Conservation (phyloP, 2,888 invertebrate genomes). For the Volucella zonaria region DNA sequence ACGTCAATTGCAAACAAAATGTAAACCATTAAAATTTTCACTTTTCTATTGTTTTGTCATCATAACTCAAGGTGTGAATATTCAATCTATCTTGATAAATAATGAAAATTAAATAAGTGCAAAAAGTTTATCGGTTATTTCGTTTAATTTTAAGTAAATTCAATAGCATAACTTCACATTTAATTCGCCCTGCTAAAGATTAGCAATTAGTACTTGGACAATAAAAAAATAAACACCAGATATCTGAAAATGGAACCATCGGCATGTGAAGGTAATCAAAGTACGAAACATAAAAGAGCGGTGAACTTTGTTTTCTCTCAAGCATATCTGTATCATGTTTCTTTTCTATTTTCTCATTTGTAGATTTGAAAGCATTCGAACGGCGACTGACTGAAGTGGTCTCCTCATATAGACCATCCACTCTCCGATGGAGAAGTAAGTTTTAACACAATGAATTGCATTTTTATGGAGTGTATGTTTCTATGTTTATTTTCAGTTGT, state of each 20-base stretch:
- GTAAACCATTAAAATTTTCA: slow-evolving; percentile 14
- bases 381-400: slow-evolving; percentile 98
- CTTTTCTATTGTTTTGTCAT: slow-evolving; percentile 29
- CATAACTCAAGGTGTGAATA: slow-evolving; percentile 1
- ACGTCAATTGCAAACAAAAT: slow-evolving; percentile 4
- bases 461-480: slow-evolving; percentile 17
- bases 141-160: slow-evolving; percentile 35
- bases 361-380: slow-evolving; percentile 99
- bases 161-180: slow-evolving; percentile 26
- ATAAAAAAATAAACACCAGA: slow-evolving; percentile 15
- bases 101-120: slow-evolving; percentile 56
- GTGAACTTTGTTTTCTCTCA: slow-evolving; percentile 63
- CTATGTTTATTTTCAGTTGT: slow-evolving; percentile 86
- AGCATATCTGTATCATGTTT: slow-evolving; percentile 31
- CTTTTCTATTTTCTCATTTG: slow-evolving; percentile 78
- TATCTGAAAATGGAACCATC: slow-evolving; percentile 88
- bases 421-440: slow-evolving; percentile 97
- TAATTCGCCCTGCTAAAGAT: neutral
- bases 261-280: slow-evolving; percentile 91
- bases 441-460: slow-evolving; percentile 69
- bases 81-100: slow-evolving; percentile 31
- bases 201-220: neutral
- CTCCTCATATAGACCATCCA: slow-evolving; percentile 96
- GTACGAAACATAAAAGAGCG: slow-evolving; percentile 59
- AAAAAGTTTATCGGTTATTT: slow-evolving; percentile 13